A percentile compares a stretch with the other conserved stretches of the same genome.
Conservation (phyloP, 2,888 invertebrate species). For the Conistra vaccinii region DNA sequence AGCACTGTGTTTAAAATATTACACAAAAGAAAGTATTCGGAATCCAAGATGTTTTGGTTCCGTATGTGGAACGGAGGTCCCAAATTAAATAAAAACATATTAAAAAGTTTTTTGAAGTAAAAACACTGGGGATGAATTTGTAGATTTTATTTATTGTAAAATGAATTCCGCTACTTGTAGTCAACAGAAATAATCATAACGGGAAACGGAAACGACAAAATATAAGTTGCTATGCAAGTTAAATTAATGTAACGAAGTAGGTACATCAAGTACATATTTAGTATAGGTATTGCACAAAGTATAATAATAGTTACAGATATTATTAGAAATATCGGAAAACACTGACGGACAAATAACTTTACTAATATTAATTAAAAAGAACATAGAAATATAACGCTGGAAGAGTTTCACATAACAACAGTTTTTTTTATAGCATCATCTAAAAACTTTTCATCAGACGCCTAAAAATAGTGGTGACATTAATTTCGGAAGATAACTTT, state of each 20-base stretch:
- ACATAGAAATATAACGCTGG: slow-evolving; percentile 28
- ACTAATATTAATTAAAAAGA: slow-evolving; percentile 36
- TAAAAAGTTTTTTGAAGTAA: not conserved
- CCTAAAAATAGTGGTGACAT: slow-evolving; percentile 6
- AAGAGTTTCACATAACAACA: not conserved
- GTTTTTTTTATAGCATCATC: not conserved
- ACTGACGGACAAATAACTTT: slow-evolving; percentile 31
- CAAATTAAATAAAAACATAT: not conserved
- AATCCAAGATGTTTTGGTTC: not conserved
- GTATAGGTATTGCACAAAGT: slow-evolving; percentile 67
- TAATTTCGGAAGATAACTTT: slow-evolving; percentile 43
- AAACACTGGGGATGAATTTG: slow-evolving; percentile 73
- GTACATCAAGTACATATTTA: slow-evolving; percentile 47
- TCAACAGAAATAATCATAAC: slow-evolving; percentile 80
- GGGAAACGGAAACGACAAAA: slow-evolving; percentile 76
- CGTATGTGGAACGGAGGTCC: fast-evolving
- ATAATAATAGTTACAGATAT: slow-evolving; percentile 45
- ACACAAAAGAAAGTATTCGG: not conserved
- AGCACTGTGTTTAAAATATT: not conserved
- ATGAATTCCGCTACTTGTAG: slow-evolving; percentile 83
- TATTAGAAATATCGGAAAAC: slow-evolving; percentile 36
- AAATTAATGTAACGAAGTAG: slow-evolving; percentile 66
- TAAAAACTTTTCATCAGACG: not conserved
- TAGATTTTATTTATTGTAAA: slow-evolving; percentile 87
- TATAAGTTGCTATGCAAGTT: slow-evolving; percentile 80